Conservation (phyloP, 2,113 vertebrate species). For the Pituophis catenifer region DNA sequence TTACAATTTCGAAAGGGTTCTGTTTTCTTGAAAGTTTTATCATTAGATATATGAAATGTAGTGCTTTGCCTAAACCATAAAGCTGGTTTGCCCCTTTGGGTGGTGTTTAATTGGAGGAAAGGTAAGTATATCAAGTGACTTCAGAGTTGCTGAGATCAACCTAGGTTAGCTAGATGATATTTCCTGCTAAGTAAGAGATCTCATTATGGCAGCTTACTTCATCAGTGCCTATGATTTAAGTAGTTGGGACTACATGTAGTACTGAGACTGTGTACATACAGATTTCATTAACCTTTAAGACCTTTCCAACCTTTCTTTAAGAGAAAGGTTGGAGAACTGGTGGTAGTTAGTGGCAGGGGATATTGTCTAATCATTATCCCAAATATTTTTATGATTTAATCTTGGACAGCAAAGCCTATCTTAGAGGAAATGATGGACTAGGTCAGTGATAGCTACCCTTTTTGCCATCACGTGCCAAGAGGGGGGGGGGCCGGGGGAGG, state of each 20-base stretch:
- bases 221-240: not conserved
- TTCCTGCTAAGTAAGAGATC: not conserved
- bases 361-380: not conserved
- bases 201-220: not conserved
- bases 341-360: not conserved
- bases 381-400: not conserved
- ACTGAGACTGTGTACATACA: not conserved
- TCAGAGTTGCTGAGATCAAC: not conserved
- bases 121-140: not conserved
- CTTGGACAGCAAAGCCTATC: not conserved
- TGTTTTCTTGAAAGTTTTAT: not conserved
- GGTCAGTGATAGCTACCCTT: too few species aligned
- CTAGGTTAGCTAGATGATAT: not conserved
- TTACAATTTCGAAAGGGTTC: not conserved
- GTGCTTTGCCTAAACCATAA: not conserved
- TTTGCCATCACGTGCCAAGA: too few species aligned
- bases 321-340: not conserved
- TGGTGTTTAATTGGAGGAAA: not conserved
- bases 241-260: not conserved
- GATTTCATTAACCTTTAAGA: not conserved
- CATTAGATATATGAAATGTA: not conserved
- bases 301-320: not conserved
- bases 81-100: not conserved
- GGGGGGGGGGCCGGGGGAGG: too few species aligned
- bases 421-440: not conserved